Percentiles rank a stretch among this genome's conserved stretches.
Evolutionary conservation across 2,113 vertebrate genomes (phyloP).

Genomic region (Pteropus alecto): DNA sequence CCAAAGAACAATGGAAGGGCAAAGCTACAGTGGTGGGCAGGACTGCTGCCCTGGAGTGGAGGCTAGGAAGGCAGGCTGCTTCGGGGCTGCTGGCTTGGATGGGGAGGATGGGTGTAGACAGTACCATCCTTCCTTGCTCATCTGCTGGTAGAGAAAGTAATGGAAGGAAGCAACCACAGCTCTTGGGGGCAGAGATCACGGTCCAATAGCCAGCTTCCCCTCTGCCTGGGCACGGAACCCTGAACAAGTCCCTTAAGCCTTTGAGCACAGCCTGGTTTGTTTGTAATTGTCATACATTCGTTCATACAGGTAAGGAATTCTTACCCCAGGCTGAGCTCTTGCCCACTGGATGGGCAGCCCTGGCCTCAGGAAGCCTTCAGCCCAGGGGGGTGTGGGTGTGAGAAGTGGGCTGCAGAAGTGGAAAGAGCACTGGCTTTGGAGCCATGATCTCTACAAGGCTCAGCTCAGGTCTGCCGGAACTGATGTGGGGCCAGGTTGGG

Average conservation of each 20-base stretch:
- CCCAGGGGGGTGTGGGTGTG: too few relatives aligned
- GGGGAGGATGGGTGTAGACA: neutral
- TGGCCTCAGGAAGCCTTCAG: neutral
- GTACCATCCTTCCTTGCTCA: rapidly evolving
- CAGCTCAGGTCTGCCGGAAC: neutral
- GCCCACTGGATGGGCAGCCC: neutral
- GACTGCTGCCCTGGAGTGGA: neutral
- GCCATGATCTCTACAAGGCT: neutral
- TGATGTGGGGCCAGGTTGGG: neutral
- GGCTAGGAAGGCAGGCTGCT: neutral
- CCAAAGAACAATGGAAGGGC: neutral
- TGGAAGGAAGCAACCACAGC: neutral
- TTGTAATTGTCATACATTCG: too few relatives aligned
- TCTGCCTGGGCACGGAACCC: neutral
- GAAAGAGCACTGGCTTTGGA: neutral
- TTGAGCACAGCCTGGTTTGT: neutral
- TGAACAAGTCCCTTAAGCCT: neutral
- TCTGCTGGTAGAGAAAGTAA: neutral
- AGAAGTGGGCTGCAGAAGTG: neutral
- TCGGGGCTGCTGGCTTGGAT: neutral
- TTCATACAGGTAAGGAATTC: neutral
- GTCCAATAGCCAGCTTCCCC: too few relatives aligned
- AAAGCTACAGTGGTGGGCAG: neutral
- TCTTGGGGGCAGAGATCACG: neutral
- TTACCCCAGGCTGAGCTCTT: neutral